phyloP scores from a whole-genome alignment of 2,888 invertebrate species.

The Phortica magna region DNA sequence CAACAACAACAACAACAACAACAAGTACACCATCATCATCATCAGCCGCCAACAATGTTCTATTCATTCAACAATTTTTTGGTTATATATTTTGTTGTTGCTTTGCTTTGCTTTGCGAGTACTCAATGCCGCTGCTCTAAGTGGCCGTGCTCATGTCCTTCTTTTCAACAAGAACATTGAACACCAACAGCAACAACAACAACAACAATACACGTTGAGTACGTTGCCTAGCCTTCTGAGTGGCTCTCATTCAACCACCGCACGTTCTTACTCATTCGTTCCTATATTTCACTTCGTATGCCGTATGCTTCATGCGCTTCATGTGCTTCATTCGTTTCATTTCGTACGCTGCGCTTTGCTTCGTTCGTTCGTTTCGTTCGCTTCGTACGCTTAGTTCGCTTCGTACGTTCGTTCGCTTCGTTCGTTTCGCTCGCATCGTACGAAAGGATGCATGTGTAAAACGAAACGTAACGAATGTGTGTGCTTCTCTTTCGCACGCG shows the following conservation, averaged over 20 bases:
- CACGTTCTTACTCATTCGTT: neutral
- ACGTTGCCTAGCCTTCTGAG: conserved; percentile 5
- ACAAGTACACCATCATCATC: conserved; percentile 53
- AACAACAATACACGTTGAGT: neutral
- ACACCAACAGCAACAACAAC: neutral
- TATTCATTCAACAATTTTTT: neutral
- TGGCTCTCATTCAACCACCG: conserved; percentile 32
- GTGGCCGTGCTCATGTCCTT: conserved; percentile 24
- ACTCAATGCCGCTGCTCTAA: conserved; percentile 39
- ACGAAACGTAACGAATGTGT: neutral
- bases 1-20: conserved; percentile 47
- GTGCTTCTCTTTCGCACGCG: neutral
- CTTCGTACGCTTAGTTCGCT: conserved; percentile 14
- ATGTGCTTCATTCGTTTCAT: neutral
- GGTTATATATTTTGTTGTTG: neutral
- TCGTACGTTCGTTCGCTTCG: neutral
- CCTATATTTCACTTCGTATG: neutral
- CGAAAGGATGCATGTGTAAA: neutral
- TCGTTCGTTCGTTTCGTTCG: neutral
- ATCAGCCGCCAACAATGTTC: conserved; percentile 33
- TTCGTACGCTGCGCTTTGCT: neutral
- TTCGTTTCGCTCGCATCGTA: no score
- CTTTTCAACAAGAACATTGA: conserved; percentile 11
- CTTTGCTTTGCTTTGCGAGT: conserved; percentile 34
- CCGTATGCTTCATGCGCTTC: neutral